Conservation (phyloP, 2,797 vertebrate genomes). For the Caiman crocodilus region DNA sequence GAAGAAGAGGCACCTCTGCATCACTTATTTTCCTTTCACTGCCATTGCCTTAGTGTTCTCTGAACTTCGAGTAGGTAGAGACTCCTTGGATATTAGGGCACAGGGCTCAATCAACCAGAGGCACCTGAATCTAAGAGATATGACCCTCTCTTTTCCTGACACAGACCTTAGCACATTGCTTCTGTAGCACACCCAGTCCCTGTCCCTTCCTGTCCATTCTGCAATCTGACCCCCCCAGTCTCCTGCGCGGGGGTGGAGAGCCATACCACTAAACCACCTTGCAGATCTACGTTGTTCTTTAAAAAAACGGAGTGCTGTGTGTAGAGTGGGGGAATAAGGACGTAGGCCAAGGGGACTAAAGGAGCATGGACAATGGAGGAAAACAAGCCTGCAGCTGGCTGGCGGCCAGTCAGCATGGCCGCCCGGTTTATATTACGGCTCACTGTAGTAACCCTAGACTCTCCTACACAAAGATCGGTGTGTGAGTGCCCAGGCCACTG, state of each 20-base stretch:
- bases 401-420: conserved; percentile 35
- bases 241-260: neutral
- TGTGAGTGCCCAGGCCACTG: neutral
- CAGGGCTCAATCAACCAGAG: neutral
- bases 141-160: neutral
- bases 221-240: conserved; percentile 19
- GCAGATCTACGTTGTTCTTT: neutral
- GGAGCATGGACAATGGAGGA: neutral
- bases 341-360: neutral
- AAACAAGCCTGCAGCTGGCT: conserved; percentile 51
- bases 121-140: fast-evolving
- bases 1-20: neutral
- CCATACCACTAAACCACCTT: neutral
- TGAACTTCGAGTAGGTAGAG: neutral
- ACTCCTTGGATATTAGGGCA: neutral
- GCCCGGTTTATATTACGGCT: conserved; percentile 60
- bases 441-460: conserved; percentile 36
- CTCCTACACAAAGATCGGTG: conserved; percentile 12
- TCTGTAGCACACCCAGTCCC: neutral
- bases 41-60: neutral
- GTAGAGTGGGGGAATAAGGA: conserved; percentile 11
- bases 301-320: neutral
- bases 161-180: fast-evolving
- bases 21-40: neutral
- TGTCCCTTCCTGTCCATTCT: neutral